Evolutionary conservation across 1,140 invertebrate genomes (phyloP), one percentile per base, ranked within the genome.

Genomic region (Venustaconcha ellipsiformis): DNA sequence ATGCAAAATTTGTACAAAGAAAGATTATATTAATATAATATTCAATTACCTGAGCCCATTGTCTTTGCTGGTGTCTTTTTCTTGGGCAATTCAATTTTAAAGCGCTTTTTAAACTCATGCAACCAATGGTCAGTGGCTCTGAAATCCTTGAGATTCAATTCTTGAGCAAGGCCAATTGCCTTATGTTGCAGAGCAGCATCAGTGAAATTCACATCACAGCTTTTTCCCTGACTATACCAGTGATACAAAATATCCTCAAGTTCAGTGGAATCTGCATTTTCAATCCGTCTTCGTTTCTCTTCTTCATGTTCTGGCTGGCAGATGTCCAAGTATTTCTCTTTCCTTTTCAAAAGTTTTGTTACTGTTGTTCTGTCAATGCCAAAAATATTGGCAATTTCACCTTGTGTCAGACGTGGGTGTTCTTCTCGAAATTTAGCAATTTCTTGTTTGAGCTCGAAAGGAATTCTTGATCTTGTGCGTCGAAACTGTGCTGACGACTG

Each of bases 321-420:
- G 14, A 6, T 56, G 5, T 67, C 74, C n/a, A 55, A 57, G 69
- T 58, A 71, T 48, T 78, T 59, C 56, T 74, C 70, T 20, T 74
- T 66, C 63, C 76, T 26, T 65, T 82, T 82, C 48, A 82, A 59
- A 55, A 82, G 75, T 60, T 82, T 82, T 0, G 78, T 80, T 18
- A 82, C 81, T 62, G 81, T 82, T 14, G 81, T 82, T 72, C 81
- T 76, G 48, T 82, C 81, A 57, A 82, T 78, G 17, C 81, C 81
- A 80, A 82, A 82, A 74, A 82, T 80, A 48, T 82, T 76, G 11
- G 81, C 81, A 66, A 82, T 80, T 23, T 82, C 81, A 1, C 81
- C 81, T 62, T 82, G 81, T 67, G 76, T 82, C n/a, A 82, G 72
- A 63, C 78, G 58, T n/a, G 76, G 75, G 66, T 78, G 79, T 60